A percentile compares a stretch with the other conserved stretches of the same genome.
Conservation (phyloP, 35 echinoderm and acorn worm species). For the Chiridota heheva region DNA sequence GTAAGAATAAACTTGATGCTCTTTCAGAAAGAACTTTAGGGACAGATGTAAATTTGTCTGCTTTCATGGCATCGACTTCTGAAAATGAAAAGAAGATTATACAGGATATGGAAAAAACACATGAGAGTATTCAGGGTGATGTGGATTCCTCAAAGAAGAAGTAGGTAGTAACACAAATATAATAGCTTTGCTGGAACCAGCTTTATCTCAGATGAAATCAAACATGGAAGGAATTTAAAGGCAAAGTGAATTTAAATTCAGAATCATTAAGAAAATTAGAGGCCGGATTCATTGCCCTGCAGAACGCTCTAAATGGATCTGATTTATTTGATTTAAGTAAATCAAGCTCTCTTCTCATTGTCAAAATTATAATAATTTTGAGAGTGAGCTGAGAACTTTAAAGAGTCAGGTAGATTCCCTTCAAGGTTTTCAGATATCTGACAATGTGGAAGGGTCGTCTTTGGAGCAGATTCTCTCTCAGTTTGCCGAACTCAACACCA, state of each 20-base stretch:
- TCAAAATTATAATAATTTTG: not conserved
- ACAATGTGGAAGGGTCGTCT: not conserved
- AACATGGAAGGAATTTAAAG: not conserved
- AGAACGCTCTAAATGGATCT: conserved; percentile 6
- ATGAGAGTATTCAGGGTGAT: not conserved
- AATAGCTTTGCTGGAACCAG: not conserved
- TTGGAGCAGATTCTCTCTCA: conserved; percentile 12
- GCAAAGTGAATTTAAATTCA: not conserved
- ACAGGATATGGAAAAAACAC: too few species aligned
- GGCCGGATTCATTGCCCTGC: not conserved
- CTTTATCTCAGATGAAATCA: not conserved
- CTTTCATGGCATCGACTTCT: too few species aligned
- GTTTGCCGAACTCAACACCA: not conserved
- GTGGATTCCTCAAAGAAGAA: not conserved
- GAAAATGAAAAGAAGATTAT: too few species aligned
- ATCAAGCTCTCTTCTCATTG: not conserved
- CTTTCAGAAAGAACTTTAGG: too few species aligned
- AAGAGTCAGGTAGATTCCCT: conserved; percentile 9
- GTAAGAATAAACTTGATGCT: too few species aligned
- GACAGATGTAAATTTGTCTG: too few species aligned
- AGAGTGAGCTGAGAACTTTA: not conserved
- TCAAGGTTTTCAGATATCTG: conserved; percentile 5
- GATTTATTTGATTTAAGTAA: not conserved
- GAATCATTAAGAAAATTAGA: not conserved
- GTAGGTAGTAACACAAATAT: not conserved